Evolutionary conservation across 2,113 vertebrate species (phyloP), one percentile per base, ranked within the genome.

Genomic region (Xiphophorus hellerii): DNA sequence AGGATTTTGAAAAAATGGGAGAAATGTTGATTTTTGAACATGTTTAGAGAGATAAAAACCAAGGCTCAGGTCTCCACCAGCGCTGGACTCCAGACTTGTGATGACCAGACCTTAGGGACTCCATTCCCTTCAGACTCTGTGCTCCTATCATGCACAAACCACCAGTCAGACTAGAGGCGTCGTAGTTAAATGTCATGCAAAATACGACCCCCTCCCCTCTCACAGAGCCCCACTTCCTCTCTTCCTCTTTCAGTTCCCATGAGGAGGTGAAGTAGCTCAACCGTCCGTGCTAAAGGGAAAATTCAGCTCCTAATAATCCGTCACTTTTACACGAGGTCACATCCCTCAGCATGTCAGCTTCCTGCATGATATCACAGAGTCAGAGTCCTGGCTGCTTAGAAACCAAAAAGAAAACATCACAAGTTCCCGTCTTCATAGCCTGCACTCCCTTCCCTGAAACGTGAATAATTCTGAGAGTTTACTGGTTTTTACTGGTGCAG

Each of bases 61-160:
- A 6, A 48, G 5, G 44, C 17, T 48, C 62, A 80, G 73, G 64
- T 60, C 62, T 81, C 67, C 63, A 76, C 44, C 44, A 81, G 44
- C 4, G 3, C 39, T 76, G 86, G 89, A 92, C 90, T 89, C 77
- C 71, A 87, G 83, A 86, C 77, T 83, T 83, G 74, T 78, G 84
- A 84, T 71, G 54, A 78, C 81, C 5, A 4, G 71, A 37, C 2
- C 9, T 12, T 37, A 37, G 60, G 65, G 84, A 83, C 68, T 76
- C 29, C 22, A 2, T 63, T 62, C 62, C 69, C 84, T 58, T 51
- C 58, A 7, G 71, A 68, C 69, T 62, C 72, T 78, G 69, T 83
- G 51, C 77, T 69, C 67, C 66, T 74, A 48, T 48, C 44, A 48
- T 20, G 1, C 44, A 20, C 17, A 48, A 1, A 20, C 42, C 42